Conservation (phyloP, 2,888 invertebrate genomes). For the Hetaerina titia region DNA sequence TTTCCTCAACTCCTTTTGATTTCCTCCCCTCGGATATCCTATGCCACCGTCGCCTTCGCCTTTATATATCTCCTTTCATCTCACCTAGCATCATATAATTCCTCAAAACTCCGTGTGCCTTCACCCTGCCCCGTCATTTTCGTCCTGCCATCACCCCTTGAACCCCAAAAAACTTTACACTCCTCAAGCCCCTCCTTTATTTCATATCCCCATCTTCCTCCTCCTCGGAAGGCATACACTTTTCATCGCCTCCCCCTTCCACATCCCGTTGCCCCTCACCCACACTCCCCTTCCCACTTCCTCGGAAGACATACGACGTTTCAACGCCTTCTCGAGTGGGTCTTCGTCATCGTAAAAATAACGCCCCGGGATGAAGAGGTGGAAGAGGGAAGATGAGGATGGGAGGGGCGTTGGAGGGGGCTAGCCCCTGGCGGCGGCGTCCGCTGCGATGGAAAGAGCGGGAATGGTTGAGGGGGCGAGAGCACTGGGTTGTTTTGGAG, state of each 20-base stretch:
- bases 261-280: not conserved
- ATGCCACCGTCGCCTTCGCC: conserved; percentile 22
- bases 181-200: not conserved
- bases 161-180: not conserved
- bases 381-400: not conserved
- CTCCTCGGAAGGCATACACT: conserved; percentile 62
- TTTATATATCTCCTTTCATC: conserved; percentile 60
- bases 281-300: not conserved
- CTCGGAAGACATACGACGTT: conserved; percentile 60
- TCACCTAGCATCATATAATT: conserved; percentile 41
- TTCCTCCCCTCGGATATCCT: conserved; percentile 5
- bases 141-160: not conserved
- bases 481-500: not conserved
- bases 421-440: not conserved
- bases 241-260: conserved; percentile 37
- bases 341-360: conserved; percentile 66
- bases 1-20: conserved; percentile 59
- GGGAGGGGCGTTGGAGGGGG: not conserved
- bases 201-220: not conserved
- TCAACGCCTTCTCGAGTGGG: conserved; percentile 67
- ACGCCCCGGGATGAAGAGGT: not conserved
- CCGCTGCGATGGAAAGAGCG: not conserved
- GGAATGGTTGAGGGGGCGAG: not conserved
- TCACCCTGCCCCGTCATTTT: not conserved
- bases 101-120: not conserved